Conservation (phyloP, 1,140 invertebrate genomes). For the Meteorus sp. region DNA sequence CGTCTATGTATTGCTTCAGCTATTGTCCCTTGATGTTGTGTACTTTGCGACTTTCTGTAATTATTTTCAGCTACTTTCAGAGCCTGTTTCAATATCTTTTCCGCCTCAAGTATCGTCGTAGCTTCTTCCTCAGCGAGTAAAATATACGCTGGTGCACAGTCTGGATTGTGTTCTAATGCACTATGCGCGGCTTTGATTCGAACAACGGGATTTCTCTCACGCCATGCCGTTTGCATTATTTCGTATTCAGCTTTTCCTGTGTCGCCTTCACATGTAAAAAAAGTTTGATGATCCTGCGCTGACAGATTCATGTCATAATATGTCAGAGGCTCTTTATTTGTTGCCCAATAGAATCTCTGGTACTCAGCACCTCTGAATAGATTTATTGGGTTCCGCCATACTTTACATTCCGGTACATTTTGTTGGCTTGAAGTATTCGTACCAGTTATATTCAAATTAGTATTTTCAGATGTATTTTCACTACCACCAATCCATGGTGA, state of each 20-base stretch:
- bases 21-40: slow-evolving; percentile 74
- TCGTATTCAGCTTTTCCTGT: slow-evolving; percentile 88
- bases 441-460: slow-evolving; percentile 38
- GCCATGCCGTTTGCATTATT: slow-evolving; percentile 97
- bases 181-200: slow-evolving; percentile 91
- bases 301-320: slow-evolving; percentile 99
- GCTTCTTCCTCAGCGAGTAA: slow-evolving; percentile 96
- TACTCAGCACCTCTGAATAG: slow-evolving; percentile 96
- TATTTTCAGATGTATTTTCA: slow-evolving; percentile 58
- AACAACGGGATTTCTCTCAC: slow-evolving; percentile 90
- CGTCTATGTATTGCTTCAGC: slow-evolving; percentile 83
- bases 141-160: slow-evolving; percentile 95
- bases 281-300: slow-evolving; percentile 98
- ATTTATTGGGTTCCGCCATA: slow-evolving; percentile 97
- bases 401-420: slow-evolving; percentile 85
- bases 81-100: slow-evolving; percentile 85
- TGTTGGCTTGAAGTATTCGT: slow-evolving; percentile 57
- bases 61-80: slow-evolving; percentile 86
- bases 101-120: slow-evolving; percentile 86
- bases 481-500: slow-evolving; percentile 90
- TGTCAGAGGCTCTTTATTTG: slow-evolving; percentile 92
- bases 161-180: slow-evolving; percentile 87
- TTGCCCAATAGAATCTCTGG: slow-evolving; percentile 87
- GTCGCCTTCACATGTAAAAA: slow-evolving; percentile 94
- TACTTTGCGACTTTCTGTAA: slow-evolving; percentile 80